Evolutionary conservation across 2,888 invertebrate species (phyloP), one percentile per base, ranked within the genome.

Genomic region (Coleophora flavipennella): DNA sequence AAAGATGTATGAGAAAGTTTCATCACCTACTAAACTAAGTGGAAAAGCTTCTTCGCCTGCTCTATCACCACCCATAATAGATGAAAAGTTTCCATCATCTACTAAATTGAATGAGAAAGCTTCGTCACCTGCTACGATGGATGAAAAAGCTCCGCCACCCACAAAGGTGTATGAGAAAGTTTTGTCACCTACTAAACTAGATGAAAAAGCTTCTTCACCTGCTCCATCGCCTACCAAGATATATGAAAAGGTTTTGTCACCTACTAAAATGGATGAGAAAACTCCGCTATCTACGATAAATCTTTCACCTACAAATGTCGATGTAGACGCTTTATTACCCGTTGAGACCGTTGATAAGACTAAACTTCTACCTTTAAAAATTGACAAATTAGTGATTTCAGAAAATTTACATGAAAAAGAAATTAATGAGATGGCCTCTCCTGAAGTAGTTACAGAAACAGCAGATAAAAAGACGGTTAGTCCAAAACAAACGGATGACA

Each of bases 31-130:
- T 8, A 20, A 13, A 33, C 11, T 13, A 11, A 33, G n/a, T 3
- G 40, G 39, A 10, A 43, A 41, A 12, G 14, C 34, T 10, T 35
- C 43, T 32, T 39, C 35, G 14, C 36, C 41, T 14, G 33, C 29
- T 12, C 29, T 29, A 20, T 14, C 14, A 11, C 28, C 27, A 10
- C 9, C 4, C 8, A 3, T 13, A 1, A 7, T 8, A 8, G 33
- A 33, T 2, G 33, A 36, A 27, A 13, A 29, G 27, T 2, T 29
- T 33, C 26, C 32, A 33, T 26, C 12, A 12, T 9, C 38, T 12
- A 12, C 13, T n/a, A 7, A 11, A 12, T 1, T 11, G 8, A 27
- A 35, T 27, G 27, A 38, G n/a, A 26, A 32, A 11, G 8, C 12
- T n/a, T 6, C 31, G 3, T 14, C 9, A 11, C 36, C 29, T 28